Evolutionary conservation across 1,140 invertebrate genomes (phyloP), one percentile per base, ranked within the genome.

Genomic region (Tetramorium parvispinum): DNA sequence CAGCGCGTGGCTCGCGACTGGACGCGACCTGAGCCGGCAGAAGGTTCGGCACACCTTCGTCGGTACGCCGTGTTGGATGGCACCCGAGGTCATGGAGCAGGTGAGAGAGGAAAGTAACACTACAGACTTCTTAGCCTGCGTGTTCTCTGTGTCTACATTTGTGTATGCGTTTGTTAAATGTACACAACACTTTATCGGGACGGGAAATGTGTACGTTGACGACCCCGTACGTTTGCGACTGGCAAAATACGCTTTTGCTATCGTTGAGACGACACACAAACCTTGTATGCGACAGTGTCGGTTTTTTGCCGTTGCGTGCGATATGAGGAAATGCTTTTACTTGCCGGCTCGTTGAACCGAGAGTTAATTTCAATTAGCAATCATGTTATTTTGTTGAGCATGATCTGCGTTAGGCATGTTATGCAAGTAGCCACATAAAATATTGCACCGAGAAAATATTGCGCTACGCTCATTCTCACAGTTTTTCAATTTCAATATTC

Each of bases 21-120:
- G 98, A 83, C 96, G 98, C 91, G 97, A 99, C 96, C 92, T 99
- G 91, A 98, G 98, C n/a, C 96, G 99, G 10, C 98, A 99, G 95
- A 99, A 99, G 95, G 98, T 99, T 4, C 96, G 99, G 27, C 98
- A 99, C 92, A 99, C 99, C 0, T 99, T 99, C 96, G 99, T 99
- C 5, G 99, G 99, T 8, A 99, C 99, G 7, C 98, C 99, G 0
- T 99, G 99, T 94, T 99, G 99, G 99, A 99, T 99, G 99, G 99
- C 99, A n/a, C 99, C 99, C 13, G 99, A 99, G 96, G 99, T 99
- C 85, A 99, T 99, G 99, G 98, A 99, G 96, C 98, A 99, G 96
- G 97, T 97, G 94, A 95, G 95, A 94, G 94, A 95, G 94, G 95
- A 95, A 95, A 95, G 95, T 95, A 95, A 94, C 94, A 95, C 92